Evolutionary conservation across 2,888 invertebrate species (phyloP).

Genomic region (Allophyes oxyacanthae): DNA sequence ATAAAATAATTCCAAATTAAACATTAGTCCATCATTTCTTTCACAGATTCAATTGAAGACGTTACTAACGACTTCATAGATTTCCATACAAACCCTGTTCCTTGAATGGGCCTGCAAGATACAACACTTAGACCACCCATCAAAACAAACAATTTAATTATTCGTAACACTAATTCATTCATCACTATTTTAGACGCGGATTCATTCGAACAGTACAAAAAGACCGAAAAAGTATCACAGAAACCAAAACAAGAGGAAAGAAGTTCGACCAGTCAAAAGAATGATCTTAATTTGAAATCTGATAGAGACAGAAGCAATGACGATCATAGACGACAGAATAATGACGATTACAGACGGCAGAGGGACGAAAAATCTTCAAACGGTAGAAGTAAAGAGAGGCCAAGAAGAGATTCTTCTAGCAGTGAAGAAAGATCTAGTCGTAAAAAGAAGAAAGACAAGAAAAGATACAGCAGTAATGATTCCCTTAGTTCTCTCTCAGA

Average conservation of each 20-base stretch:
- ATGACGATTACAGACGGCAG: conserved; percentile 52
- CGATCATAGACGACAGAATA: conserved; percentile 52
- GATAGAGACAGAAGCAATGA: conserved; percentile 40
- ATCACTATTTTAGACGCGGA: conserved; percentile 89
- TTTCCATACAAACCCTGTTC: conserved; percentile 56
- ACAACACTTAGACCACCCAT: conserved; percentile 59
- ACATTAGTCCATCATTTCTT: conserved; percentile 53
- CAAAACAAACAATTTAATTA: conserved; percentile 15
- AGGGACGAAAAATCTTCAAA: conserved; percentile 64
- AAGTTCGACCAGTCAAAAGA: conserved; percentile 64
- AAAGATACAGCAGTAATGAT: conserved; percentile 69
- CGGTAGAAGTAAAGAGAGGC: conserved; percentile 59
- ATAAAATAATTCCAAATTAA: conserved; percentile 53
- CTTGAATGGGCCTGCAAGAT: conserved; percentile 61
- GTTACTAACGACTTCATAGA: conserved; percentile 63
- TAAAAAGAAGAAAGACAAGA: conserved; percentile 63
- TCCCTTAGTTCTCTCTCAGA: conserved; percentile 70
- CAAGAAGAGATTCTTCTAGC: conserved; percentile 64
- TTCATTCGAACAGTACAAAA: conserved; percentile 92
- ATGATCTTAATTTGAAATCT: conserved; percentile 51
- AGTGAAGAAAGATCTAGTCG: conserved; percentile 59
- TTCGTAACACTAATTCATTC: conserved; percentile 28
- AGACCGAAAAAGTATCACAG: conserved; percentile 71
- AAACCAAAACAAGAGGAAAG: conserved; percentile 68
- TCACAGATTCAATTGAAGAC: conserved; percentile 70